These are phyloP conservation scores for Netelia virgata DNA, from an alignment of 2,888 invertebrate species.

Conservation along the genomic window DNA sequence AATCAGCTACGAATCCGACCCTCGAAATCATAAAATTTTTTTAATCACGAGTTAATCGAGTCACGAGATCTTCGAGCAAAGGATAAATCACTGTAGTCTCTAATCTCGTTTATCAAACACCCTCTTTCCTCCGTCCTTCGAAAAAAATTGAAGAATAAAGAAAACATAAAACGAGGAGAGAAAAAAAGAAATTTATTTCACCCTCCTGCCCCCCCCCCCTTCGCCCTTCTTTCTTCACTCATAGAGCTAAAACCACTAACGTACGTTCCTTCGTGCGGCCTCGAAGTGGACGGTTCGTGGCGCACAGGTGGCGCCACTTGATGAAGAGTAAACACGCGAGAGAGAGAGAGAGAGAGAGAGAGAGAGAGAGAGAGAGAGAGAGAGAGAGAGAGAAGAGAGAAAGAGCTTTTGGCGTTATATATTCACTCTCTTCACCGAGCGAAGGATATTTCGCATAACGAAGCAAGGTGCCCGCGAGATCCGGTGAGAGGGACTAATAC, in stretches of 20 bases:
- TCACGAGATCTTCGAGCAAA: neutral
- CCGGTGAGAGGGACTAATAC: constrained; percentile 7
- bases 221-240: too few relatives aligned
- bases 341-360: neutral
- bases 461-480: neutral
- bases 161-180: neutral
- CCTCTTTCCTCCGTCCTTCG: constrained; percentile 19
- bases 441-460: constrained; percentile 8
- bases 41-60: neutral
- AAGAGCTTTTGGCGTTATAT: neutral
- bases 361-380: constrained; percentile 9
- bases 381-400: neutral
- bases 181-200: too few relatives aligned
- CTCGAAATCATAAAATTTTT: constrained; percentile 2
- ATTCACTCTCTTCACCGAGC: too few relatives aligned
- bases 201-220: neutral
- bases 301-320: constrained; percentile 36
- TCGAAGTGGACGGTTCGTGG: neutral
- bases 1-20: neutral
- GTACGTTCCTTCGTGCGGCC: constrained; percentile 27
- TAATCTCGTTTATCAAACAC: constrained; percentile 25
- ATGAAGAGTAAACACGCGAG: constrained; percentile 40
- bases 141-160: constrained; percentile 29
- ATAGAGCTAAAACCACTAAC: neutral
- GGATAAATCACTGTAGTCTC: neutral